Base-by-base conservation (phyloP, 2,797 vertebrate species). In the Chelon auratus region DNA sequence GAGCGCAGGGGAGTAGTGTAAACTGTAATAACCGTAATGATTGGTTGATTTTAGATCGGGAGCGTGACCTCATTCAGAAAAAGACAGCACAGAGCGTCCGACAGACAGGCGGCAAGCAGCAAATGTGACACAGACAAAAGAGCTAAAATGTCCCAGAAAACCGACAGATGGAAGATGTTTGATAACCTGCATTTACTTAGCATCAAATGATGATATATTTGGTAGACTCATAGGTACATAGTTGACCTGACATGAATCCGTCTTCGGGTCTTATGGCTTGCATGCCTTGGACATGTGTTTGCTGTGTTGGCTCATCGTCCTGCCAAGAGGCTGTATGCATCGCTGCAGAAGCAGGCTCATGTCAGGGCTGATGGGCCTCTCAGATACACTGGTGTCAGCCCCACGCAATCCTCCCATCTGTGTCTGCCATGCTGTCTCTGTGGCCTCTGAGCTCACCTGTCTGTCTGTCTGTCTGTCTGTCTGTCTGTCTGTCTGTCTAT, bases 261-360 rank as follows among this genome's bases (percentile, higher is more conserved):
- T 62, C 68, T 55, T 70, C 60, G 66, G 85, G 68, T 66, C 81
- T 78, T 62, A 68, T 84, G 68, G 63, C 81, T 78, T 62, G 80
- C 85, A 78, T 87, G 85, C 73, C 82, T 82, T 78, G 68, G 77
- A 84, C 85, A 89, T 86, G 82, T 74, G 81, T 77, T 84, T 74
- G 75, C 77, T 68, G 66, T 61, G 77, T 68, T 64, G 67, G 73
- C 67, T 72, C 57, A 7, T 36, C 12, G 70, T 78, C 45, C 75
- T 82, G 86, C 89, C 91, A 89, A 77, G 67, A 89, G 78, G 72
- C 81, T 87, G 89, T 89, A 93, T 78, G 91, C 90, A 75, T 83
- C 43, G 67, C 77, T 90, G 89, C 92, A 91, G 72, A 68, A 26
- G 57, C 78, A 50, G 75, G 61, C 86, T 83, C 78, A 73, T 67